Percentiles rank a stretch among this genome's conserved stretches.
Evolutionary conservation across 2,797 vertebrate genomes (phyloP).

Genomic region (Loriculus beryllinus): DNA sequence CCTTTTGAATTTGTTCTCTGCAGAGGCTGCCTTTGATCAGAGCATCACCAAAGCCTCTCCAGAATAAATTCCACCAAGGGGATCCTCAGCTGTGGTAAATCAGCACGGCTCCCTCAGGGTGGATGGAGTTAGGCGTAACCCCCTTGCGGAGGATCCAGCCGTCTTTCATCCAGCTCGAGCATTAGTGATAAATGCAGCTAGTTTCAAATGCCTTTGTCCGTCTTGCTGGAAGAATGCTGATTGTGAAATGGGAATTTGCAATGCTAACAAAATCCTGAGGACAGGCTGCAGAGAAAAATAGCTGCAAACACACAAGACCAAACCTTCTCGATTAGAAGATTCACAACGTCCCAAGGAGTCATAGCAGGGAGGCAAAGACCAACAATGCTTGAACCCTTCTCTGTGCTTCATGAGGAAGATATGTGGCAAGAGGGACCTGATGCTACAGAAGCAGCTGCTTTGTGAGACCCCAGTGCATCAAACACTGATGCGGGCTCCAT

Average conservation of each 20-base stretch:
- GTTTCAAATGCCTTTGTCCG: slow-evolving; percentile 30
- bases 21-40: slow-evolving; percentile 15
- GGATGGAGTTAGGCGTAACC: neutral
- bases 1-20: neutral
- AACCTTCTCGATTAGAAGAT: neutral
- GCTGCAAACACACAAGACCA: neutral
- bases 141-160: neutral
- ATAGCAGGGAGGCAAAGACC: neutral
- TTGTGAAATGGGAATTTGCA: slow-evolving; percentile 55
- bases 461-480: neutral
- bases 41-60: neutral
- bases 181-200: slow-evolving; percentile 6
- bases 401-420: neutral
- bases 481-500: neutral
- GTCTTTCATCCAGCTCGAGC: neutral
- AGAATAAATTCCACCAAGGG: neutral
- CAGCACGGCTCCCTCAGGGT: accelerated
- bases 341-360: neutral
- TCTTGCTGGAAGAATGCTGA: slow-evolving; percentile 44
- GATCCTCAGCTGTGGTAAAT: neutral
- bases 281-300: neutral
- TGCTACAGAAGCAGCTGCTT: neutral
- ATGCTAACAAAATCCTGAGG: slow-evolving; percentile 37
- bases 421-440: neutral
- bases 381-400: neutral